phyloP scores from a whole-genome alignment of 2,888 invertebrate species.

The Ophion obscuratus region DNA sequence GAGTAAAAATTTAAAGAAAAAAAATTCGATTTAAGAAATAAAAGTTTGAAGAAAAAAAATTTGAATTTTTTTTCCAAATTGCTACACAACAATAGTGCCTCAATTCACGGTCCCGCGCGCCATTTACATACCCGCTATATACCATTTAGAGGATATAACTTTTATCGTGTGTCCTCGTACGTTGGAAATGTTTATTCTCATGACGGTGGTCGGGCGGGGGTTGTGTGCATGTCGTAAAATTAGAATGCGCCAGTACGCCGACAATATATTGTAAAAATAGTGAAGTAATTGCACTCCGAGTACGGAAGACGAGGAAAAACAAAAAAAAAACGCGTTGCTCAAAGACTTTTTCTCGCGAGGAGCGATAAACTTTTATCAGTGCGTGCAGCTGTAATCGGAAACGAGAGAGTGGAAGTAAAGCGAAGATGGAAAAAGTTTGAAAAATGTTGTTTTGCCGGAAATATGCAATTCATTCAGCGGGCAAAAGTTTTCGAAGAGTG shows the following conservation, averaged over 20 bases:
- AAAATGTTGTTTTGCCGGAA: no score
- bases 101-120: no score
- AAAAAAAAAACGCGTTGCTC: neutral
- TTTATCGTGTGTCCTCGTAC: constrained; percentile 30
- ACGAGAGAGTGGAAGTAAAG: no score
- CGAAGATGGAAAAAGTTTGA: no score
- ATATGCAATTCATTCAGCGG: no score
- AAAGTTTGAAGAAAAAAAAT: no score
- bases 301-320: constrained; percentile 2
- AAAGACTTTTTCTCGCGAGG: neutral
- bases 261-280: constrained; percentile 49
- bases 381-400: no score
- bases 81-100: no score
- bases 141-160: constrained; percentile 49
- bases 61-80: no score
- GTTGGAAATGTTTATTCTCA: constrained; percentile 13
- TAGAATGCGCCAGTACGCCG: constrained; percentile 47
- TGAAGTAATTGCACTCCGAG: constrained; percentile 40
- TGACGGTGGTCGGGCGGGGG: neutral
- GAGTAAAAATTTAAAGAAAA: neutral
- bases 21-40: neutral
- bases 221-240: constrained; percentile 42
- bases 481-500: no score
- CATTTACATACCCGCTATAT: neutral
- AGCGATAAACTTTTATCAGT: no score